phyloP scores from a whole-genome alignment of 2,797 vertebrate genomes.

The Lagocephalus sceleratus region DNA sequence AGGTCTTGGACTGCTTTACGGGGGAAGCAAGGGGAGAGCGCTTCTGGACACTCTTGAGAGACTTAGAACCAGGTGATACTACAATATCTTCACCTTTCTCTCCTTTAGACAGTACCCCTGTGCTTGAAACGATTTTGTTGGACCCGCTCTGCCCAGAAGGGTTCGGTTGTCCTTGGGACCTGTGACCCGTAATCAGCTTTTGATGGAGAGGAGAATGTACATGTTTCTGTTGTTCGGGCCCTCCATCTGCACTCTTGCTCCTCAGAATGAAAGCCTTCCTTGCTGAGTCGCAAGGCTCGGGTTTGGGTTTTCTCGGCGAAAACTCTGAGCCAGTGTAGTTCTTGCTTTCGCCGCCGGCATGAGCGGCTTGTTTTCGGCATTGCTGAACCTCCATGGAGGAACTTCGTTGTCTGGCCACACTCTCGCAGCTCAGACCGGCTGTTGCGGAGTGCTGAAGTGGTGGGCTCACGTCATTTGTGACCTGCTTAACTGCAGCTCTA shows the following conservation, averaged over 20 bases:
- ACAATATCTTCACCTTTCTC: constrained; percentile 40
- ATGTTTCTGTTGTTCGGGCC: constrained; percentile 62
- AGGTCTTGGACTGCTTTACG: constrained; percentile 73
- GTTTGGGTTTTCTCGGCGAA: constrained; percentile 65
- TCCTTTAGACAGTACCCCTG: constrained; percentile 71
- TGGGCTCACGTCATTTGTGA: constrained; percentile 27
- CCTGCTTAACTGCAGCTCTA: constrained; percentile 25
- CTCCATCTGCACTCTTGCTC: constrained; percentile 59
- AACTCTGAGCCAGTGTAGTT: constrained; percentile 60
- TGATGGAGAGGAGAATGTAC: constrained; percentile 72
- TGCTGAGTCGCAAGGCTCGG: constrained; percentile 59
- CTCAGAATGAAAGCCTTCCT: constrained; percentile 68
- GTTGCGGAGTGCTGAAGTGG: constrained; percentile 48
- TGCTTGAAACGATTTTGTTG: constrained; percentile 75
- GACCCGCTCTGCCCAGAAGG: constrained; percentile 52
- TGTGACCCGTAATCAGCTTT: constrained; percentile 74
- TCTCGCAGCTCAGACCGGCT: constrained; percentile 56
- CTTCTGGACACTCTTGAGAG: constrained; percentile 59
- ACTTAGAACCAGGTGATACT: constrained; percentile 46
- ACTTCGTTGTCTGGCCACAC: constrained; percentile 68
- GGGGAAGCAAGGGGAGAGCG: constrained; percentile 71
- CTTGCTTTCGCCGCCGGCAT: constrained; percentile 51
- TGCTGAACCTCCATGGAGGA: constrained; percentile 67
- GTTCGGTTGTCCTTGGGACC: constrained; percentile 64
- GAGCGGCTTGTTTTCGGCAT: constrained; percentile 62